A percentile compares a stretch with the other conserved stretches of the same genome.
These are phyloP conservation scores for Rhogogaster chlorosoma DNA, from an alignment of 2,888 invertebrate species.

Conservation along the genomic window DNA sequence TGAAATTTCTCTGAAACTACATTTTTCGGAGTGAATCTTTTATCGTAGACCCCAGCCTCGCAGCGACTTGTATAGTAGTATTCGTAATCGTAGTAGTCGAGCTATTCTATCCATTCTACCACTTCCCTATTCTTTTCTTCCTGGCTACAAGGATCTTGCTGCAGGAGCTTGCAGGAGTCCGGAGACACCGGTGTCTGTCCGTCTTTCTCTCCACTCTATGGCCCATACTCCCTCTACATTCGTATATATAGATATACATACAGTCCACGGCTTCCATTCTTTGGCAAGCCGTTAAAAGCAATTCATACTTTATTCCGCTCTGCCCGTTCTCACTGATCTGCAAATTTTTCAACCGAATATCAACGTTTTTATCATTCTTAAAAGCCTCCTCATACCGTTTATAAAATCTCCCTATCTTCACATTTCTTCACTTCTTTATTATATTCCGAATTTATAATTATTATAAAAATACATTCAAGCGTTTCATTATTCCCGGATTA, in stretches of 20 bases:
- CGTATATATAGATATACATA: not conserved
- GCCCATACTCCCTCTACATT: not conserved
- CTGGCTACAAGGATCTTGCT: not conserved
- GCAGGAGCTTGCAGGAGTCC: not conserved
- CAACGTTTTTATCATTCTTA: not conserved
- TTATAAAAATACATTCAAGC: too few species aligned
- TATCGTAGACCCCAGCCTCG: slow-evolving; percentile 61
- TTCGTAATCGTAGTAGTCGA: slow-evolving; percentile 20
- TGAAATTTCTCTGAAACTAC: slow-evolving; percentile 70
- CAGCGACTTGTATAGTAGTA: not conserved
- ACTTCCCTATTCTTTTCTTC: slow-evolving; percentile 17
- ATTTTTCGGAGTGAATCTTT: slow-evolving; percentile 72
- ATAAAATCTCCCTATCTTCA: not conserved
- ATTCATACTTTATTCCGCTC: slow-evolving; percentile 70
- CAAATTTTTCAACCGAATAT: slow-evolving; percentile 12
- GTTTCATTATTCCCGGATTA: not conserved
- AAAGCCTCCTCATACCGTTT: not conserved
- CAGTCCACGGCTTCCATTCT: slow-evolving; percentile 65
- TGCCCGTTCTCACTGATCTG: slow-evolving; percentile 56
- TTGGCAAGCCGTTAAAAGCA: slow-evolving; percentile 70
- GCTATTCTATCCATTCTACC: not conserved
- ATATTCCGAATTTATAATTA: too few species aligned
- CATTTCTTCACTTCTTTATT: not conserved
- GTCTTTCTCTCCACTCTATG: slow-evolving; percentile 6
- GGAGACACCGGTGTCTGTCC: slow-evolving; percentile 12